Conservation (phyloP, 2,888 invertebrate species). For the Caenorhabditis afra region DNA sequence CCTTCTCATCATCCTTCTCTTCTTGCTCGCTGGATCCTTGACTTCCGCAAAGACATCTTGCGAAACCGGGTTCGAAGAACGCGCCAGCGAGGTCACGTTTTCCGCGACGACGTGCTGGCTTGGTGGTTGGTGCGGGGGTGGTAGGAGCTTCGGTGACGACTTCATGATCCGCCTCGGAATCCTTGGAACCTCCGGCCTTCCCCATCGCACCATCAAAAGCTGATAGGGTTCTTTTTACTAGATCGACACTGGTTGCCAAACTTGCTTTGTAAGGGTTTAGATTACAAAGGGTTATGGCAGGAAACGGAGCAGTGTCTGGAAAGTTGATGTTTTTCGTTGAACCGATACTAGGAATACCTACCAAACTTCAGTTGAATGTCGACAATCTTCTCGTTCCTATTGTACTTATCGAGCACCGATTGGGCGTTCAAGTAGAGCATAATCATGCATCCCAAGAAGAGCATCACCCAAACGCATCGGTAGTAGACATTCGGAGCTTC, state of each 20-base stretch:
- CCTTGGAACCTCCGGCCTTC: constrained; percentile 68
- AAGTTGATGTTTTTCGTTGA: constrained; percentile 5
- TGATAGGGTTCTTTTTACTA: constrained; percentile 75
- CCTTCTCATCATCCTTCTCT: constrained; percentile 52
- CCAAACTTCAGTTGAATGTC: constrained; percentile 79
- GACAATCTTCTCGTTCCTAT: constrained; percentile 79
- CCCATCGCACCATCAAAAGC: constrained; percentile 77
- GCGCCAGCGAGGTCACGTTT: constrained; percentile 65
- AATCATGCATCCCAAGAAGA: constrained; percentile 75
- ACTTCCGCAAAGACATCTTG: constrained; percentile 64
- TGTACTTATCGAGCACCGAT: constrained; percentile 75
- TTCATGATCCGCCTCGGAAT: constrained; percentile 41
- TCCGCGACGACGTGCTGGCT: constrained; percentile 42
- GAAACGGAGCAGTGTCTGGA: constrained; percentile 76
- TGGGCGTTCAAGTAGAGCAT: constrained; percentile 78
- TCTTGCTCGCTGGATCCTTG: constrained; percentile 57
- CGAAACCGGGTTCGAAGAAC: constrained; percentile 70
- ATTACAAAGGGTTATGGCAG: constrained; percentile 79
- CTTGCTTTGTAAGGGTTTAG: constrained; percentile 79
- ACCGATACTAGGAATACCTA: no score
- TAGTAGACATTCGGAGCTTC: constrained; percentile 77
- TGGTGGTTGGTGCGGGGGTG: constrained; percentile 44
- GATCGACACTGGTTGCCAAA: constrained; percentile 73
- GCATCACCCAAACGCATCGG: constrained; percentile 74
- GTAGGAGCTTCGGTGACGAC: constrained; percentile 39